A percentile compares a stretch with the other conserved stretches of the same genome.
Evolutionary conservation across 2,888 invertebrate genomes (phyloP).

Genomic region (Tipula unca): DNA sequence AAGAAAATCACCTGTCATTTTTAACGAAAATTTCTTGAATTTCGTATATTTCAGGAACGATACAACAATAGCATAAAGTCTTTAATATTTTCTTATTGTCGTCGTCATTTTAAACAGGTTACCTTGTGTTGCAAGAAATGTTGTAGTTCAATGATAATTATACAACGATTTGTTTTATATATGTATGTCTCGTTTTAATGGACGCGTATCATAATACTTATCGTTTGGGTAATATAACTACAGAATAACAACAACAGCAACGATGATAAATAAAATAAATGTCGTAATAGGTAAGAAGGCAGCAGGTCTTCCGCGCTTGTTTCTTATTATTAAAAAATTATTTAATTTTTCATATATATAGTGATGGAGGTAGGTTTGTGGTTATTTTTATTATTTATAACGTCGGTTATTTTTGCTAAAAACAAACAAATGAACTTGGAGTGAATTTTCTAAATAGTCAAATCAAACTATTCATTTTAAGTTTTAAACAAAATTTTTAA

Average conservation of each 20-base stretch:
- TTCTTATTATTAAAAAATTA: background rate
- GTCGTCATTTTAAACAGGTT: background rate
- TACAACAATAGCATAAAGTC: background rate
- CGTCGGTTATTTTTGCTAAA: background rate
- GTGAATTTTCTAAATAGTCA: background rate
- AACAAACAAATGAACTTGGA: background rate
- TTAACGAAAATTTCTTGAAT: background rate
- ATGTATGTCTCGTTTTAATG: background rate
- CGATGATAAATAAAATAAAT: background rate
- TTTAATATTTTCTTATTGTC: background rate
- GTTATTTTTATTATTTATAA: background rate
- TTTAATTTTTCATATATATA: background rate
- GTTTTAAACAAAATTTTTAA: no score
- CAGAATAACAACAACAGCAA: background rate
- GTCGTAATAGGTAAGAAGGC: background rate
- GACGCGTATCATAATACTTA: background rate
- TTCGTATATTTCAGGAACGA: background rate
- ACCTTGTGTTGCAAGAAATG: background rate
- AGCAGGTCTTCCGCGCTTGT: background rate
- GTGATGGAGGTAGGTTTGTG: background rate
- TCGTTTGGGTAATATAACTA: background rate
- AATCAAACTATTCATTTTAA: no score
- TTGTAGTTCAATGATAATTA: background rate
- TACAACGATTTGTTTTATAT: background rate
- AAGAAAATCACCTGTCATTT: background rate